phyloP scores from a whole-genome alignment of 2,797 vertebrate genomes.

The Malurus splendens region DNA sequence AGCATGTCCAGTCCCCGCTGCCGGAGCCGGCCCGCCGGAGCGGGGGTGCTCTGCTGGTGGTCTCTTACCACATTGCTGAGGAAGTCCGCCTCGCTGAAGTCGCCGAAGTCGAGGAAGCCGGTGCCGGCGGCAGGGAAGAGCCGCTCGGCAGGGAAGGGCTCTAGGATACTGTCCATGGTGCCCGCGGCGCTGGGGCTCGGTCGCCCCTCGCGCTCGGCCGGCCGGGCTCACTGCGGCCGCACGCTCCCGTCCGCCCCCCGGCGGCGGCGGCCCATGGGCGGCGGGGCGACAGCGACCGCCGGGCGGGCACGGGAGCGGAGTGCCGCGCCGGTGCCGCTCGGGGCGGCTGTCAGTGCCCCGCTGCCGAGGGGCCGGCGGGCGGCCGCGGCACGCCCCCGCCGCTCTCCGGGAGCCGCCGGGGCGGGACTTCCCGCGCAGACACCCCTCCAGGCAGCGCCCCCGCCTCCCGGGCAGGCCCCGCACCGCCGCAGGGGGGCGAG shows the following conservation, averaged over 20 bases:
- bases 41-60: neutral
- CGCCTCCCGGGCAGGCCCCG: neutral
- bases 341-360: conserved; percentile 59
- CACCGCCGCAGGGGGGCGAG: neutral
- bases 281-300: neutral
- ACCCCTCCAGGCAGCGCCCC: conserved; percentile 11
- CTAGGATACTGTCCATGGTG: conserved; percentile 87
- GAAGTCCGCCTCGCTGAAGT: conserved; percentile 91
- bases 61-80: conserved; percentile 88
- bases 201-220: neutral
- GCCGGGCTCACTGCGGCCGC: conserved; percentile 39
- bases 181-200: neutral
- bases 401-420: conserved; percentile 19
- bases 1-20: neutral
- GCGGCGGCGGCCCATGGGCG: conserved; percentile 55
- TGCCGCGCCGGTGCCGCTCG: neutral
- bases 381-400: conserved; percentile 14
- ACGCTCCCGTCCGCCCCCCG: conserved; percentile 37
- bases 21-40: neutral
- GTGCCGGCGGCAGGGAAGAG: conserved; percentile 76
- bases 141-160: conserved; percentile 84
- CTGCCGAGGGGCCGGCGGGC: conserved; percentile 24
- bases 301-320: neutral
- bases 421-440: neutral
- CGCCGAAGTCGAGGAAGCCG: conserved; percentile 85